Base-by-base conservation (phyloP, 1,140 invertebrate genomes). In the Drosophila simulans region DNA sequence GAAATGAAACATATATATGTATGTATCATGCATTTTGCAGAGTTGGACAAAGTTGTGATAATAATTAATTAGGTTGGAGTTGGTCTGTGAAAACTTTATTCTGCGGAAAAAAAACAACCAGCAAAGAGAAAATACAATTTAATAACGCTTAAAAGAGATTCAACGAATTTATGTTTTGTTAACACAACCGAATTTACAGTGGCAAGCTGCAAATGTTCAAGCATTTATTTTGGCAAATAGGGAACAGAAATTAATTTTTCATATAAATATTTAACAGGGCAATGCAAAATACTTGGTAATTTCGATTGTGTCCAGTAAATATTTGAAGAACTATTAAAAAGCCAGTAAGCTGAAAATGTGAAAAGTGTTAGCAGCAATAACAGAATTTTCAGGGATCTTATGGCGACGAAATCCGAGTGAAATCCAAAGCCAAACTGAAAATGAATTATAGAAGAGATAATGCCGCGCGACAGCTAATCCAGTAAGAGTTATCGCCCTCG, bases 401-500 rank as follows among this genome's bases (percentile, higher is more conserved):
- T 34, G 25, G 48, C 22, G 13, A 31, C 5, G 1, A 48, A 49
- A 15, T 10, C 10, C 27, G 40, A 15, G 2, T 55, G 4, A 40
- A 25, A 40, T 40, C 40, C 55, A 31, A 43, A 42, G 13, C 25
- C 40, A 35, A 35, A 58, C 42, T 49, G 3, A 5, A 55, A 55
- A 55, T 66, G 25, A 69, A 39, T 35, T 69, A 69, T 69, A 46
- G 39, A 54, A 39, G 31, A 69, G 66, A 69, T 69, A 69, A 48
- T 69, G 27, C 63, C 31, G 5, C 39, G n/a, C 48, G n/a, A 49
- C 4, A 46, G 34, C 46, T 75, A 75, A 74, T 74, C 72, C 51
- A 64, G 49, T 11, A 35, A 53, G 60, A 65, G 53, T 65, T 75
- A 75, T 75, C 72, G 70, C 71, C 56, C 46, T 45, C 46, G 57